Conservation (phyloP, 2,888 invertebrate genomes). For the Xylota sylvarum region DNA sequence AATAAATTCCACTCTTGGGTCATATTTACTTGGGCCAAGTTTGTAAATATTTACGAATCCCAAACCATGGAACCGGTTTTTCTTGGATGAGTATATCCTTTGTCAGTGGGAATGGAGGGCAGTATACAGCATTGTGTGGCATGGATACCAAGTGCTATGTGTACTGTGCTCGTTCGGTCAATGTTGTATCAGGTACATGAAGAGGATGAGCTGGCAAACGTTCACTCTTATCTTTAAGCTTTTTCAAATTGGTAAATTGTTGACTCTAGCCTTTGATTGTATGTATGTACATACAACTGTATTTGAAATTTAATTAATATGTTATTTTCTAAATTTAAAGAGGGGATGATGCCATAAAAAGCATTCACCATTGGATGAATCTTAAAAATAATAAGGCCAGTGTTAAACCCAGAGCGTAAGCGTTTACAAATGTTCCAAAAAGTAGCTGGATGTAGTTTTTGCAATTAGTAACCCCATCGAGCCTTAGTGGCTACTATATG, state of each 20-base stretch:
- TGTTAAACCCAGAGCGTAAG: too few species aligned
- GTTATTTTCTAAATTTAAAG: constrained; percentile 11
- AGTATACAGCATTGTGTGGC: constrained; percentile 13
- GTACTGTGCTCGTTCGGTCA: constrained; percentile 32
- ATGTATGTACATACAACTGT: neutral
- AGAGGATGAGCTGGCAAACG: constrained; percentile 44
- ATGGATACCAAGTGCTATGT: constrained; percentile 53
- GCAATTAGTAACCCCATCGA: too few species aligned
- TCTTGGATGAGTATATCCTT: constrained; percentile 61
- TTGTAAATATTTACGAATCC: constrained; percentile 80
- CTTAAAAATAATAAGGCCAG: too few species aligned
- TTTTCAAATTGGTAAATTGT: constrained; percentile 62
- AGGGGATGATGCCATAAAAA: neutral
- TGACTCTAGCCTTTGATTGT: constrained; percentile 51
- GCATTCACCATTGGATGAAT: neutral
- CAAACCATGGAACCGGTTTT: constrained; percentile 68
- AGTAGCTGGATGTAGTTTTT: too few species aligned
- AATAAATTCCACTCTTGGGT: constrained; percentile 80
- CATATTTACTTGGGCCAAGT: constrained; percentile 80
- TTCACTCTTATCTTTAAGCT: constrained; percentile 61
- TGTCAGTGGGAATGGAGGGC: constrained; percentile 11
- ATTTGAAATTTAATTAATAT: constrained; percentile 66
- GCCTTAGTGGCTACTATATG: too few species aligned
- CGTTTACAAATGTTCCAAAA: too few species aligned
- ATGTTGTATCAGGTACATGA: constrained; percentile 15